Evolutionary conservation across 2,113 vertebrate genomes (phyloP).

Genomic region (Melanerpes aurifrons): DNA sequence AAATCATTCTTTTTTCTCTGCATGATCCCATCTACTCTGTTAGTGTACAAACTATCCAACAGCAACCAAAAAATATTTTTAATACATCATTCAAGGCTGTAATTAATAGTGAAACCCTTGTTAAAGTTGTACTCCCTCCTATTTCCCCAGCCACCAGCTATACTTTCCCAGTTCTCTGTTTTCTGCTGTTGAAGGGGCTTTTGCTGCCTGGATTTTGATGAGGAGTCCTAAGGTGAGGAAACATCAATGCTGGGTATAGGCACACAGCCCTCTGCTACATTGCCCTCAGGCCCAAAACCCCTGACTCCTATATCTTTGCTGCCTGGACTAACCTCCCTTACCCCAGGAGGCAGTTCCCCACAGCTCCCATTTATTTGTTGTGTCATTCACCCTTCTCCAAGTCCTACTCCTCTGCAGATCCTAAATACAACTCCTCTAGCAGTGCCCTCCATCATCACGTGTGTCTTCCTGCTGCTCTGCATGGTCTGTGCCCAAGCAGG

Average conservation of each 20-base stretch:
- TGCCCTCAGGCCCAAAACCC: background rate
- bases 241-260: background rate
- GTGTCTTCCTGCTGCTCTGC: background rate
- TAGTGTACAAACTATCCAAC: background rate
- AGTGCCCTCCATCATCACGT: background rate
- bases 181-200: background rate
- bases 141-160: background rate
- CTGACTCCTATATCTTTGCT: background rate
- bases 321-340: background rate
- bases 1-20: constrained; percentile 7
- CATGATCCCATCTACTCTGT: background rate
- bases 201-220: background rate
- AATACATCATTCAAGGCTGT: background rate
- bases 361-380: background rate
- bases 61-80: constrained; percentile 17
- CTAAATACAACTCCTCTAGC: background rate
- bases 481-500: background rate
- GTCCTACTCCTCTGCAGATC: background rate
- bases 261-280: background rate
- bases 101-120: background rate
- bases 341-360: background rate
- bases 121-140: background rate
- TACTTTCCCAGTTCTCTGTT: background rate
- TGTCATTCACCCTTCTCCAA: background rate
- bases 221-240: background rate